phyloP scores from a whole-genome alignment of 1,140 invertebrate species.

The Spodoptera frugiperda region DNA sequence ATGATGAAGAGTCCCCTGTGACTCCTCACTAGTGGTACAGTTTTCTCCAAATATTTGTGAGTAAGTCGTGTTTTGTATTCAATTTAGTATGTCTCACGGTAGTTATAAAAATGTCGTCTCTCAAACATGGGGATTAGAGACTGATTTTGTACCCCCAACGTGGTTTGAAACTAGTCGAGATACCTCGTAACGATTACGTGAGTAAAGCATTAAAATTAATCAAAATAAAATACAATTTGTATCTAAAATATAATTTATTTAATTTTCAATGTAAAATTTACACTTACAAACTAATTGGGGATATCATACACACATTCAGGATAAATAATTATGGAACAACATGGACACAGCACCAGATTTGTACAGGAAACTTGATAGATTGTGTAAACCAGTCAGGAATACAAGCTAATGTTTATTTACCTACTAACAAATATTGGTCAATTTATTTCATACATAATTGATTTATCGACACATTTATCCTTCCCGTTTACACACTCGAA shows the following conservation, averaged over 20 bases:
- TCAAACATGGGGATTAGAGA: too few relatives aligned
- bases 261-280: conserved; percentile 58
- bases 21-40: too few relatives aligned
- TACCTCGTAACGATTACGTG: too few relatives aligned
- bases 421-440: background rate
- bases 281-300: conserved; percentile 55
- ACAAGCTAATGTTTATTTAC: background rate
- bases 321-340: conserved; percentile 1
- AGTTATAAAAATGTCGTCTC: too few relatives aligned
- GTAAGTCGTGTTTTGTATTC: too few relatives aligned
- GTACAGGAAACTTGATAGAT: background rate
- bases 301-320: conserved; percentile 11
- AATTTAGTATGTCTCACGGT: too few relatives aligned
- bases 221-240: conserved; percentile 20
- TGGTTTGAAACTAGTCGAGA: too few relatives aligned
- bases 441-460: background rate
- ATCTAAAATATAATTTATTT: conserved; percentile 59
- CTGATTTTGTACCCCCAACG: too few relatives aligned
- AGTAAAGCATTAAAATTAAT: too few relatives aligned
- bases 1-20: too few relatives aligned
- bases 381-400: background rate
- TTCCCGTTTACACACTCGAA: background rate
- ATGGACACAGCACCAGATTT: conserved; percentile 26
- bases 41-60: too few relatives aligned
- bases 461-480: background rate